phyloP scores from a whole-genome alignment of 2,888 invertebrate genomes.

The Schizotus pectinicornis region DNA sequence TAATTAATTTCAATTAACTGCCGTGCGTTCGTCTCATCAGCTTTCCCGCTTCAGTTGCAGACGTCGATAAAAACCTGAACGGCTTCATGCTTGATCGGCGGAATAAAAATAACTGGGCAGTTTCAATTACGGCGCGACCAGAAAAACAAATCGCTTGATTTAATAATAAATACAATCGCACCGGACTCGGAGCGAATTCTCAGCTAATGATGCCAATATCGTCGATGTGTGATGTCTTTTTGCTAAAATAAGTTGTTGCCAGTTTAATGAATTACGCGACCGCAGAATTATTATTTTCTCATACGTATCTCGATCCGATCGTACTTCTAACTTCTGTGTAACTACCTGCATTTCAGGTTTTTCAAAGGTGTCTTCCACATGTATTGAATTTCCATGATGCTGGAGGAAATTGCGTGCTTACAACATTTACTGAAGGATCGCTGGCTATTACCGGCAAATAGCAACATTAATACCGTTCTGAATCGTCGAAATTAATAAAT shows the following conservation, averaged over 20 bases:
- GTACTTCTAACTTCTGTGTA: conserved; percentile 42
- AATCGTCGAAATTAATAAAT: too few relatives aligned
- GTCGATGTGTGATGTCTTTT: conserved; percentile 44
- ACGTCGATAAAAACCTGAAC: conserved; percentile 2
- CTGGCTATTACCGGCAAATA: conserved; percentile 9
- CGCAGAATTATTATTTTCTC: conserved; percentile 50
- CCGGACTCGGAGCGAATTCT: conserved; percentile 43
- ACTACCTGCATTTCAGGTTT: conserved; percentile 37
- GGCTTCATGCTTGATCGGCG: conserved; percentile 1
- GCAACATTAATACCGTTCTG: too few relatives aligned
- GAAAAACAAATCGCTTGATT: conserved; percentile 47
- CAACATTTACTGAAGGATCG: conserved; percentile 9
- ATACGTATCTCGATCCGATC: conserved; percentile 46
- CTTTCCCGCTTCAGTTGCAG: neutral
- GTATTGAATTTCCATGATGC: conserved; percentile 12
- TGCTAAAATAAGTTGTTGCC: conserved; percentile 50
- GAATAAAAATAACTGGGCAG: conserved; percentile 24
- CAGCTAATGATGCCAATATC: conserved; percentile 52
- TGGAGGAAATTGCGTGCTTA: conserved; percentile 19
- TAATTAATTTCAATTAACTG: conserved; percentile 4
- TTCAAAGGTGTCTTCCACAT: conserved; percentile 65
- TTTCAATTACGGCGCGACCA: conserved; percentile 41
- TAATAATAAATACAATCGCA: conserved; percentile 46
- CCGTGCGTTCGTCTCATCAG: neutral
- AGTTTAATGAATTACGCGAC: conserved; percentile 48